These are phyloP conservation scores for Diabrotica virgifera DNA, from an alignment of 1,140 invertebrate genomes.

Conservation along the genomic window DNA sequence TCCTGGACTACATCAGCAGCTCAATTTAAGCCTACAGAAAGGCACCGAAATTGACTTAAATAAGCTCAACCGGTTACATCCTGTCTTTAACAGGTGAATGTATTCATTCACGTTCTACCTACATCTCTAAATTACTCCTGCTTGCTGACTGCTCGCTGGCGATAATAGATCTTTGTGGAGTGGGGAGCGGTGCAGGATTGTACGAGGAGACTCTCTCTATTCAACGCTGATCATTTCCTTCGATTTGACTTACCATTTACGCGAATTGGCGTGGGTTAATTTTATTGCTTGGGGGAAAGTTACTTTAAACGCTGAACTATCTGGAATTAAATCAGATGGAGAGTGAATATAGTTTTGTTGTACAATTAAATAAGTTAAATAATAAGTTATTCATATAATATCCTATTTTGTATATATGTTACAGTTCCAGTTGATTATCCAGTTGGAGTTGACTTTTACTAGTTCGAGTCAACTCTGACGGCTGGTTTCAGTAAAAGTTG, in stretches of 20 bases:
- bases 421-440: too few species aligned
- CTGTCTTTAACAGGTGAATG: constrained; percentile 19
- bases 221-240: background rate
- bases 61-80: constrained; percentile 19
- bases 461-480: too few species aligned
- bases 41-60: constrained; percentile 17
- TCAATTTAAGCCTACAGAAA: constrained; percentile 19
- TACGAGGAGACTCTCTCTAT: background rate
- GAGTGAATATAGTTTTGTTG: too few species aligned
- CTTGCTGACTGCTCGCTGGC: background rate
- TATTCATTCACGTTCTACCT: constrained; percentile 19
- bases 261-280: background rate
- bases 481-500: too few species aligned
- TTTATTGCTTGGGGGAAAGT: background rate
- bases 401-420: too few species aligned
- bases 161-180: constrained; percentile 15
- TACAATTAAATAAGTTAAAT: too few species aligned
- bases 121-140: constrained; percentile 18
- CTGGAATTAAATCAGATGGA: too few species aligned
- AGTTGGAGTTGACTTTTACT: too few species aligned
- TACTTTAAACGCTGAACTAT: background rate
- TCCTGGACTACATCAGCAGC: background rate
- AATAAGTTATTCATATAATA: too few species aligned
- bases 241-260: background rate
- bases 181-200: constrained; percentile 9